Conservation (phyloP, 2,797 vertebrate genomes). For the Adelosebastes latens region DNA sequence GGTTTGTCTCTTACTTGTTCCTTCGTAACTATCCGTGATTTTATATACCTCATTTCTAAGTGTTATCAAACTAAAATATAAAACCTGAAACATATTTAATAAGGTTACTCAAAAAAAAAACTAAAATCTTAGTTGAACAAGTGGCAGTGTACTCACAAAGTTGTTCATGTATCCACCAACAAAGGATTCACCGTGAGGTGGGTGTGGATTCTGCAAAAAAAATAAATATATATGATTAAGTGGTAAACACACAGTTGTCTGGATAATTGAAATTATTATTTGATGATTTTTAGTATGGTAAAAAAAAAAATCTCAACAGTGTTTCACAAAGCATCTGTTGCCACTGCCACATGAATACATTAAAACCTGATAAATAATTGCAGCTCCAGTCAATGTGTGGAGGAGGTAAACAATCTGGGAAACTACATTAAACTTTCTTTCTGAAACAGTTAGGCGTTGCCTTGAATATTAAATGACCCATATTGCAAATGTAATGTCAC, state of each 20-base stretch:
- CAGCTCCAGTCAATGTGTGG: not conserved
- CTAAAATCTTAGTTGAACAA: not conserved
- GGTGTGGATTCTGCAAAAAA: not conserved
- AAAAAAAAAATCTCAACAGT: not conserved
- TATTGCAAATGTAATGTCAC: not conserved
- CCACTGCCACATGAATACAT: not conserved
- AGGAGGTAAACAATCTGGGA: not conserved
- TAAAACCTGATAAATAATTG: not conserved
- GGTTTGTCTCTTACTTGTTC: not conserved
- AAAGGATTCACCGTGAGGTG: too few relatives aligned
- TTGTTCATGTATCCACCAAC: not conserved
- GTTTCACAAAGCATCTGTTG: not conserved
- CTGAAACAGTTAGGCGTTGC: not conserved
- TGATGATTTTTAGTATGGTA: not conserved
- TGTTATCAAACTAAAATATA: not conserved
- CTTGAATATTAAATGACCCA: not conserved
- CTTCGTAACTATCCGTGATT: not conserved
- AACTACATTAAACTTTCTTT: not conserved
- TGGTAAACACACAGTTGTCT: not conserved
- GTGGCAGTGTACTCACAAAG: not conserved
- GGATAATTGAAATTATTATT: not conserved
- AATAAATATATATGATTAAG: not conserved
- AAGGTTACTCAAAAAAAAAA: not conserved
- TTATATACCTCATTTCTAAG: not conserved
- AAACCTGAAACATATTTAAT: not conserved